phyloP scores from a whole-genome alignment of 35 echinoderm and acorn worm species.

The Lytechinus pictus region DNA sequence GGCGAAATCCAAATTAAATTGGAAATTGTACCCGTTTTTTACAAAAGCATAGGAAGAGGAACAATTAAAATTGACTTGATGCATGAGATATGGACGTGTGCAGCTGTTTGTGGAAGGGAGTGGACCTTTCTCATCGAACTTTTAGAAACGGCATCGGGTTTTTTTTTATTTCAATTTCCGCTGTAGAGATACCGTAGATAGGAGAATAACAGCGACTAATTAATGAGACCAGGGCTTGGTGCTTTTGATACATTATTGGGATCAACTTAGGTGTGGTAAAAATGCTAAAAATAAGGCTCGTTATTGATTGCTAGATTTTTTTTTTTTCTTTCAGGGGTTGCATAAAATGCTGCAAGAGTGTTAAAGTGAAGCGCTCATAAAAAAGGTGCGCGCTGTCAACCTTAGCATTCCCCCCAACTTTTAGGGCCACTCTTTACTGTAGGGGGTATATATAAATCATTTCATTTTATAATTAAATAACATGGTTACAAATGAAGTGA shows the following conservation, averaged over 20 bases:
- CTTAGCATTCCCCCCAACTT: too few species aligned
- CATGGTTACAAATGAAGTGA: too few species aligned
- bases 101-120: background rate
- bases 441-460: too few species aligned
- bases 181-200: background rate
- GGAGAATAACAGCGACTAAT: background rate
- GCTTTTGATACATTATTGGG: slow-evolving; percentile 21
- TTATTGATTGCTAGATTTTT: background rate
- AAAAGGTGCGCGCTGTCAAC: too few species aligned
- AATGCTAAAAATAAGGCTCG: slow-evolving; percentile 31
- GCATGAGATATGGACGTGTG: background rate
- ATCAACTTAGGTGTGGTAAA: slow-evolving; percentile 37
- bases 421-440: too few species aligned
- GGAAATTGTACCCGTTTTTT: background rate
- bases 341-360: too few species aligned
- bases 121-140: background rate
- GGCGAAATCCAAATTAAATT: background rate
- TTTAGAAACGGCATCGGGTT: background rate
- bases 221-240: background rate
- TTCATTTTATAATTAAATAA: too few species aligned
- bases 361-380: too few species aligned
- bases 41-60: background rate
- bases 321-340: background rate
- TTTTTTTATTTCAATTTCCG: slow-evolving; percentile 14
- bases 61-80: slow-evolving; percentile 4